Evolutionary conservation across 1,140 invertebrate species (phyloP).

Genomic region (Bicyclus anynana): DNA sequence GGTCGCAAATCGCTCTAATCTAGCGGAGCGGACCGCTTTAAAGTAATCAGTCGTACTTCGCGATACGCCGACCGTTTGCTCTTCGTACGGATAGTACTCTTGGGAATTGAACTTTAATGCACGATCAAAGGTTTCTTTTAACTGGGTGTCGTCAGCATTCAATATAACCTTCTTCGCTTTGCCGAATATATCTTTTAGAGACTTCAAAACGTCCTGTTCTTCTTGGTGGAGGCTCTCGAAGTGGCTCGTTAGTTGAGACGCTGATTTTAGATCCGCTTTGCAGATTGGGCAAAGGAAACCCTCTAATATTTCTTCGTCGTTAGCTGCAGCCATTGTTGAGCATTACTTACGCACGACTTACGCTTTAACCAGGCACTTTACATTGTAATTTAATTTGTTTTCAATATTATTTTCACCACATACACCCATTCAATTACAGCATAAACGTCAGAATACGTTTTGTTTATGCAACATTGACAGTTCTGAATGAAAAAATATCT

Average conservation of each 20-base stretch:
- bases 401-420: slow-evolving; percentile 5
- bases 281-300: slow-evolving; percentile 97
- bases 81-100: slow-evolving; percentile 74
- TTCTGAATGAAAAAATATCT: too few species aligned
- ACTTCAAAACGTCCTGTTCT: slow-evolving; percentile 92
- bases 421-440: slow-evolving; percentile 1
- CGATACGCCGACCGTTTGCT: slow-evolving; percentile 82
- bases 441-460: slow-evolving; percentile 14
- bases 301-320: slow-evolving; percentile 85
- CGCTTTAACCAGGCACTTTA: slow-evolving; percentile 5
- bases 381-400: slow-evolving; percentile 26
- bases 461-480: neutral
- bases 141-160: slow-evolving; percentile 84
- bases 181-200: slow-evolving; percentile 93
- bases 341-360: neutral
- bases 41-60: slow-evolving; percentile 88
- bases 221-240: slow-evolving; percentile 93
- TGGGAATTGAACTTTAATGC: slow-evolving; percentile 68
- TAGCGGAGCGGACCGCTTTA: slow-evolving; percentile 80
- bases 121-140: slow-evolving; percentile 77
- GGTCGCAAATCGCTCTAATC: slow-evolving; percentile 91
- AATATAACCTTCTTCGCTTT: slow-evolving; percentile 94
- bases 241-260: slow-evolving; percentile 88
- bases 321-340: slow-evolving; percentile 52
- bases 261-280: slow-evolving; percentile 90